Evolutionary conservation across 2,888 invertebrate genomes (phyloP).

Genomic region (Margaritifera margaritifera): DNA sequence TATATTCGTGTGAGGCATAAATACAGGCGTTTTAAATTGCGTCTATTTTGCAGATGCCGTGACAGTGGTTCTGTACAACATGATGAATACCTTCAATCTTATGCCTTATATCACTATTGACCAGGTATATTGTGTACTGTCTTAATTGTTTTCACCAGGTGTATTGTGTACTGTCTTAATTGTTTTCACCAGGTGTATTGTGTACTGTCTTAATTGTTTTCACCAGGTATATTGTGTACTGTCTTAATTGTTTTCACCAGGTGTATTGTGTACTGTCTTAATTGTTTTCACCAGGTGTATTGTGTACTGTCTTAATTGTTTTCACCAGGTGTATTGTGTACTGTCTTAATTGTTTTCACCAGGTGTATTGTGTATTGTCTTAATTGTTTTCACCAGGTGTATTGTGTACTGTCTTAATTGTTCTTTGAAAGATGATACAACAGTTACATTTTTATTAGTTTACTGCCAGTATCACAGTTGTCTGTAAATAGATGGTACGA

Average conservation of each 20-base stretch:
- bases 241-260: slow-evolving; percentile 36
- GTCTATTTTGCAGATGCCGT: slow-evolving; percentile 73
- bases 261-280: slow-evolving; percentile 28
- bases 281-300: slow-evolving; percentile 52
- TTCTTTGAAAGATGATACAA: not conserved
- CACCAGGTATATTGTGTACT: slow-evolving; percentile 48
- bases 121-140: slow-evolving; percentile 45
- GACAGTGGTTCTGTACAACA: slow-evolving; percentile 76
- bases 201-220: not conserved
- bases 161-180: slow-evolving; percentile 1
- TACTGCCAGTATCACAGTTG: too few relatives aligned
- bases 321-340: slow-evolving; percentile 50
- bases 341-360: slow-evolving; percentile 14
- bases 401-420: not conserved
- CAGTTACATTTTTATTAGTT: too few relatives aligned
- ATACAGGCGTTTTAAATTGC: not conserved
- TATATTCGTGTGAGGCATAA: too few relatives aligned
- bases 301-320: not conserved
- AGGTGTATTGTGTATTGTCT: slow-evolving; percentile 41
- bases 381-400: slow-evolving; percentile 51
- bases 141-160: slow-evolving; percentile 45
- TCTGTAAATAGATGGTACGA: too few relatives aligned
- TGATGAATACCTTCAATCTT: slow-evolving; percentile 73
- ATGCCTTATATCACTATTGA: slow-evolving; percentile 53
- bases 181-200: slow-evolving; percentile 52